phyloP scores from a whole-genome alignment of 2,113 vertebrate genomes.

The Gobio gobio region DNA sequence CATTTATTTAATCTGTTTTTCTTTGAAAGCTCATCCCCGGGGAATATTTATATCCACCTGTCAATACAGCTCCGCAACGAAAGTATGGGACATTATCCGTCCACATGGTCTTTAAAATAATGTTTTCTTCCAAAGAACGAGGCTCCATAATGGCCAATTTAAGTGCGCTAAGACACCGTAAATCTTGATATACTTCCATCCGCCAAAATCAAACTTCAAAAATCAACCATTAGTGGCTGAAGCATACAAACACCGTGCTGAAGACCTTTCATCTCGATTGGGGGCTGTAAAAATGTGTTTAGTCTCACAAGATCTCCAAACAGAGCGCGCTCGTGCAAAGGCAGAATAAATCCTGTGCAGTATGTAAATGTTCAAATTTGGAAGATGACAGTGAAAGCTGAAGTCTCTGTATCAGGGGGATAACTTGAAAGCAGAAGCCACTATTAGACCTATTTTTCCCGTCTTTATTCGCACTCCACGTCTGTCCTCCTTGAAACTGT shows the following conservation, averaged over 20 bases:
- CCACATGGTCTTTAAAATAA: conserved; percentile 35
- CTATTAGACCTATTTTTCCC: conserved; percentile 50
- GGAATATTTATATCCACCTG: conserved; percentile 53
- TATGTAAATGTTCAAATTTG: conserved; percentile 57
- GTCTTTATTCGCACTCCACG: conserved; percentile 33
- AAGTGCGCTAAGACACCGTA: background rate
- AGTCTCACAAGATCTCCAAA: conserved; percentile 17
- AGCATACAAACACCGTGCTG: background rate
- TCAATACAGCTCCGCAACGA: conserved; percentile 32
- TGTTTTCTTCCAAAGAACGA: conserved; percentile 7
- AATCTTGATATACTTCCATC: conserved; percentile 23
- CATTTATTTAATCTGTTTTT: conserved; percentile 65
- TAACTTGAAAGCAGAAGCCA: conserved; percentile 59
- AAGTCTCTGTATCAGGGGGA: conserved; percentile 50
- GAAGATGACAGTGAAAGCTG: conserved; percentile 53
- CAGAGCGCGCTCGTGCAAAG: background rate
- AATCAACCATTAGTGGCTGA: conserved; percentile 21
- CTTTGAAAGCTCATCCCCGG: conserved; percentile 56
- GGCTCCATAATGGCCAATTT: conserved; percentile 24
- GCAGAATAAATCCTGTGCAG: background rate
- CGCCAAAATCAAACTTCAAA: conserved; percentile 21
- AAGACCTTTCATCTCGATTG: conserved; percentile 23
- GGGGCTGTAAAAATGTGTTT: background rate
- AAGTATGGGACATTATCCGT: conserved; percentile 25
- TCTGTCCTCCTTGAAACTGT: conserved; percentile 45